Evolutionary conservation across 1,140 invertebrate species (phyloP).

Genomic region (Ectropis grisescens): DNA sequence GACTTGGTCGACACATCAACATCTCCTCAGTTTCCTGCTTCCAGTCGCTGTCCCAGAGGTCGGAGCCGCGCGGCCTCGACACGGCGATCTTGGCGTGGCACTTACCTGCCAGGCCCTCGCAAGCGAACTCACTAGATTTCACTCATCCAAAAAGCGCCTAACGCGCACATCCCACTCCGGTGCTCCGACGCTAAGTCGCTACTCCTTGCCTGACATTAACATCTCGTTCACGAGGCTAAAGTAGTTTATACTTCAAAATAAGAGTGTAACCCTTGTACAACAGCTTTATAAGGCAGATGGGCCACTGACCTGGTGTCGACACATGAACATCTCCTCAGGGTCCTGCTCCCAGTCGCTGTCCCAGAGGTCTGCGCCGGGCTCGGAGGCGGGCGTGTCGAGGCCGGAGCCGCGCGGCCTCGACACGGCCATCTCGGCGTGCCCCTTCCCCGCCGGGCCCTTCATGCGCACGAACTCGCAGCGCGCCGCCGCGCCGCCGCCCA

Average conservation of each 20-base stretch:
- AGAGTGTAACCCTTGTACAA: too few species aligned
- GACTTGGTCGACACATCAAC: constrained; percentile 85
- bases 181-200: too few species aligned
- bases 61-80: constrained; percentile 89
- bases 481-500: constrained; percentile 78
- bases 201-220: too few species aligned
- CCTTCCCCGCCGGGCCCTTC: constrained; percentile 96
- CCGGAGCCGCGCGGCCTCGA: constrained; percentile 91
- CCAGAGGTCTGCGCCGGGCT: constrained; percentile 90
- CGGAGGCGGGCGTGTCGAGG: constrained; percentile 95
- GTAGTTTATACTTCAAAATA: too few species aligned
- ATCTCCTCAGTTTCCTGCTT: constrained; percentile 88
- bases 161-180: too few species aligned
- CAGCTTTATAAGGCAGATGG: too few species aligned
- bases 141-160: too few species aligned
- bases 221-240: too few species aligned
- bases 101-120: constrained; percentile 95
- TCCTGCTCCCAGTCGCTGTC: constrained; percentile 91
- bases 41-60: constrained; percentile 91
- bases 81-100: constrained; percentile 99
- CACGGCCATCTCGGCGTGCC: constrained; percentile 98
- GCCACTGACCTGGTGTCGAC: constrained; percentile 82
- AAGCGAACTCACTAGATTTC: constrained; percentile 98
- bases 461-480: constrained; percentile 97
- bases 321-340: constrained; percentile 86